Conservation (phyloP, 2,797 vertebrate genomes). For the Babyrousa celebensis region DNA sequence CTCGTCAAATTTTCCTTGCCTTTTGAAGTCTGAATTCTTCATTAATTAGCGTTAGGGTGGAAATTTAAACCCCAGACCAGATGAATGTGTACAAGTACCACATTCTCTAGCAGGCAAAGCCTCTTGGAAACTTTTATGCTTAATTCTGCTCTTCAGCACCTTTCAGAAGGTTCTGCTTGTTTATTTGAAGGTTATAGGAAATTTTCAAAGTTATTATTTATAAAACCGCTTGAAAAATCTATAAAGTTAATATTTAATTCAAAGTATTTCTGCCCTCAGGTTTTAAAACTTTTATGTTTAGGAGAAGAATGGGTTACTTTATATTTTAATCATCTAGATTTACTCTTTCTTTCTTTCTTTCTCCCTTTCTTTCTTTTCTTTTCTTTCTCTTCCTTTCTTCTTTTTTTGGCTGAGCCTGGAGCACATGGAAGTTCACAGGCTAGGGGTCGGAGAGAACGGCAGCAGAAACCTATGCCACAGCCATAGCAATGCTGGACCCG, state of each 20-base stretch:
- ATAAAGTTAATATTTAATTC: conserved; percentile 55
- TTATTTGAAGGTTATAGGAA: conserved; percentile 52
- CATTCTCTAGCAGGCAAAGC: conserved; percentile 56
- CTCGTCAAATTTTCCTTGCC: conserved; percentile 74
- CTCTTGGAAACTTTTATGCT: conserved; percentile 56
- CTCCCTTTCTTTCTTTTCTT: too few species aligned
- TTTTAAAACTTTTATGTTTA: conserved; percentile 8
- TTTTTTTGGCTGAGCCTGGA: too few species aligned
- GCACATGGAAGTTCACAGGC: too few species aligned
- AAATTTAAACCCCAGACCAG: conserved; percentile 75
- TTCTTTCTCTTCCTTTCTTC: too few species aligned
- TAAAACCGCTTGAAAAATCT: conserved; percentile 24
- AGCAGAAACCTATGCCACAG: too few species aligned
- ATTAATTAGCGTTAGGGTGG: conserved; percentile 70
- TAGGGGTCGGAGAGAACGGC: too few species aligned
- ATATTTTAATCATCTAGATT: conserved; percentile 44
- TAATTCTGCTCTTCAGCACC: not conserved
- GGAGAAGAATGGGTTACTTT: conserved; percentile 18
- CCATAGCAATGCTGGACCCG: too few species aligned
- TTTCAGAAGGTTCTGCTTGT: conserved; percentile 44
- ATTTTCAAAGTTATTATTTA: conserved; percentile 61
- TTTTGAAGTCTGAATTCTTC: conserved; percentile 77
- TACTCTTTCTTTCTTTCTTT: not conserved
- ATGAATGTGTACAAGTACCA: conserved; percentile 40
- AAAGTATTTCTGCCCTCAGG: conserved; percentile 38